Percentiles rank a stretch among this genome's conserved stretches.
Evolutionary conservation across 2,113 vertebrate genomes (phyloP).

Genomic region (Oostethus manadensis): DNA sequence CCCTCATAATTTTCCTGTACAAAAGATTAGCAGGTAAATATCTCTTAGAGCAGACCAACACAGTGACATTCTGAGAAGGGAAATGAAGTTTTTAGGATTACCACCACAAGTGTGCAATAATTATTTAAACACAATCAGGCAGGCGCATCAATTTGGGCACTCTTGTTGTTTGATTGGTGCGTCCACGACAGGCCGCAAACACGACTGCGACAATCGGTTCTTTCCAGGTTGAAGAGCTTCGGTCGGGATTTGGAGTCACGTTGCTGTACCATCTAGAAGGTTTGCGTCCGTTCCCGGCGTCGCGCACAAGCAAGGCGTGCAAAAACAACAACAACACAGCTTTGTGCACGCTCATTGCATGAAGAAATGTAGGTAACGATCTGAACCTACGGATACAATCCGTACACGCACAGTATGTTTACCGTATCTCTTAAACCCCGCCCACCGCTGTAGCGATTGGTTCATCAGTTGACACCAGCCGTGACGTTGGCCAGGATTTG

Average conservation of each 20-base stretch:
- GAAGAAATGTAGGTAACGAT: conserved; percentile 75
- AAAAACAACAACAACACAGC: conserved; percentile 77
- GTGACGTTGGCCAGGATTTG: no score
- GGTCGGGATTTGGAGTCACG: conserved; percentile 75
- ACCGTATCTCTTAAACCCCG: no score
- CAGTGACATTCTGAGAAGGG: no score
- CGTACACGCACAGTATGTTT: no score
- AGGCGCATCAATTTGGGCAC: no score
- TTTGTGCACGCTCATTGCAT: conserved; percentile 91
- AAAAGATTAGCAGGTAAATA: no score
- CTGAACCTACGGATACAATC: conserved; percentile 85
- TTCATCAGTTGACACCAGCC: conserved; percentile 3
- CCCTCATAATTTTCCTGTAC: no score
- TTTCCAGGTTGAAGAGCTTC: conserved; percentile 64
- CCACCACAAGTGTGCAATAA: no score
- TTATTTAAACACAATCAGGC: no score
- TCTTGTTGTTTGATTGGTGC: conserved; percentile 86
- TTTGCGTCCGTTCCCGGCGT: conserved; percentile 71
- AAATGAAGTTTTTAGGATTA: no score
- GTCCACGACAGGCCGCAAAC: conserved; percentile 77
- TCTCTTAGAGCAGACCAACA: no score
- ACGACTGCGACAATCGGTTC: conserved; percentile 77
- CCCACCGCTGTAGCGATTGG: conserved; percentile 61
- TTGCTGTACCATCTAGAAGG: conserved; percentile 88
- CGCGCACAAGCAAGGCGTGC: conserved; percentile 85